Percentiles rank a stretch among this genome's conserved stretches.
These are phyloP conservation scores for Thunnus maccoyii DNA, from an alignment of 2,113 vertebrate species.

Conservation along the genomic window DNA sequence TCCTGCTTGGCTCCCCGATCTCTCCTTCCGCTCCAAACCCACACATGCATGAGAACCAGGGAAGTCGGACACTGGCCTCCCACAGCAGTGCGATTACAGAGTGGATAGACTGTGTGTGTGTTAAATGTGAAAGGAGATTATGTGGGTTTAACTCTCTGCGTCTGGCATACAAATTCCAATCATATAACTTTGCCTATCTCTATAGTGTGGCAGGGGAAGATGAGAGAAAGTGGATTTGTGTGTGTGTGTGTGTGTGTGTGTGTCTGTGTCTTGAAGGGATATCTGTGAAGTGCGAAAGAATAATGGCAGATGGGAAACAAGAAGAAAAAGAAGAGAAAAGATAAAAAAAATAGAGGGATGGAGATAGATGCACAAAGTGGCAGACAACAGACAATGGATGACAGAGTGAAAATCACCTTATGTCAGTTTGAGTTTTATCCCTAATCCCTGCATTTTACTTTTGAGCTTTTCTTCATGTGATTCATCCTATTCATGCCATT, in stretches of 20 bases:
- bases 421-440: conserved; percentile 77
- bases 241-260: not conserved
- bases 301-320: conserved; percentile 63
- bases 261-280: conserved; percentile 15
- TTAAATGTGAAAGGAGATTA: conserved; percentile 93
- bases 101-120: conserved; percentile 85
- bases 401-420: conserved; percentile 35
- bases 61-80: conserved; percentile 84
- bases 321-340: conserved; percentile 65
- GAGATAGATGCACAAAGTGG: conserved; percentile 2
- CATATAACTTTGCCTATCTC: conserved; percentile 84
- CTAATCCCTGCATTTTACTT: conserved; percentile 80
- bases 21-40: conserved; percentile 34
- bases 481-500: conserved; percentile 45
- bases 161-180: conserved; percentile 91
- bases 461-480: conserved; percentile 51
- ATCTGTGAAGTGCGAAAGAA: not conserved
- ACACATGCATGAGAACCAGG: conserved; percentile 57
- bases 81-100: conserved; percentile 86
- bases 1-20: conserved; percentile 30
- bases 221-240: not conserved
- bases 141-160: conserved; percentile 90
- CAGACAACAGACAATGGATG: conserved; percentile 30
- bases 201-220: conserved; percentile 54
- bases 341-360: conserved; percentile 25